These are phyloP conservation scores for Vimba vimba DNA, from an alignment of 2,113 vertebrate species.

Conservation along the genomic window DNA sequence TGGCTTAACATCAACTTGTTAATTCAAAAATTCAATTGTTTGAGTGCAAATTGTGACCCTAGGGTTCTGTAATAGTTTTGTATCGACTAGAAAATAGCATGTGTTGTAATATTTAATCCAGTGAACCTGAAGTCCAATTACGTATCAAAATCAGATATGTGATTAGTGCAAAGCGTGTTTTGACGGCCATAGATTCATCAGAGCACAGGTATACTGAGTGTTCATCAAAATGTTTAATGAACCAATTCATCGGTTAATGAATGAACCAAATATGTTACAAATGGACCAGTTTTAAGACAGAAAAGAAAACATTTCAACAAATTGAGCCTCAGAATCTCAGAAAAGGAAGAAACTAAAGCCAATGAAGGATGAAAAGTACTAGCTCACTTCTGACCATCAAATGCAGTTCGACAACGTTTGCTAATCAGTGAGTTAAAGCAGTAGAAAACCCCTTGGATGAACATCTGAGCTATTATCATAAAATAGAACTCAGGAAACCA, in stretches of 20 bases:
- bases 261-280: slow-evolving; percentile 53
- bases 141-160: neutral
- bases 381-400: slow-evolving; percentile 27
- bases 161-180: neutral
- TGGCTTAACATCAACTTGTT: neutral
- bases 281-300: slow-evolving; percentile 43
- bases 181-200: slow-evolving; percentile 7
- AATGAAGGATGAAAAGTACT: slow-evolving; percentile 21
- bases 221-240: slow-evolving; percentile 58
- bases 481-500: slow-evolving; percentile 24
- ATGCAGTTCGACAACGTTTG: slow-evolving; percentile 6
- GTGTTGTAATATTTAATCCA: neutral
- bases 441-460: slow-evolving; percentile 19
- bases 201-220: slow-evolving; percentile 28
- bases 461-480: slow-evolving; percentile 13
- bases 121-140: neutral
- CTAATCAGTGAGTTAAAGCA: slow-evolving; percentile 26
- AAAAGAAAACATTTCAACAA: slow-evolving; percentile 19
- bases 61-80: neutral
- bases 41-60: neutral
- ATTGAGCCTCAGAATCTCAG: neutral
- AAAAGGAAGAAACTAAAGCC: slow-evolving; percentile 45
- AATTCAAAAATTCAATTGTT: neutral
- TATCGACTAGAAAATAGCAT: neutral
- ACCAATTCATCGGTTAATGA: slow-evolving; percentile 54